Evolutionary conservation across 2,797 vertebrate genomes (phyloP), one percentile per base, ranked within the genome.

Genomic region (Perodicticus potto): DNA sequence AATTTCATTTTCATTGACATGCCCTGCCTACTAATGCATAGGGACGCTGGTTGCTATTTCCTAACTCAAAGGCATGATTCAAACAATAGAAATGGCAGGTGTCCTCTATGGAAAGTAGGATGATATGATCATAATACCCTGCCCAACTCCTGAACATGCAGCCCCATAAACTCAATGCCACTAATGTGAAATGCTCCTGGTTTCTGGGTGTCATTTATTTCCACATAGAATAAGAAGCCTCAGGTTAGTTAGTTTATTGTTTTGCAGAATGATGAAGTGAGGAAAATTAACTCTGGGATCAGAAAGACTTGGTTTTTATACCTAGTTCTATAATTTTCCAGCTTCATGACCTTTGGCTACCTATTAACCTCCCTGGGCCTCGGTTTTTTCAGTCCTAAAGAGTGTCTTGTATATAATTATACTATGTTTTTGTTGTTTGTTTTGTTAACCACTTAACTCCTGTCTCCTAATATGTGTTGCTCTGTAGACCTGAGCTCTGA

Each of bases 261-360:
- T 95, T 74, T 78, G 16, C 37, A 93, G 29, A 93, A 72, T 72
- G 55, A 81, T 34, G 14, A 92, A 80, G 27, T 88, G n/a, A 8
- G 29, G 23, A 78, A 86, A 82, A 73, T 16, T 73, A 25, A 59
- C 34, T 78, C 57, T 59, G 37, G 16, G 53, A 22, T 94, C 27
- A 40, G 67, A 86, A 76, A 80, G 70, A 57, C 20, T 14, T 29
- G 55, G 32, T 78, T 49, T 94, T 27, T 91, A 43, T 37, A 55
- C 57, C 63, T 69, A 49, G 12, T 5, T 89, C 34, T 86, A 4
- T 81, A n/a, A 78, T 37, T 86, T 83, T 53, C 63, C 88, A 10
- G 37, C 61, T 45, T 27, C 67, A 7, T 78, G 45, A 87, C n/a
- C 37, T 53, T 27, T 61, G 43, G 7, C 43, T 89, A 65, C 45